Evolutionary conservation across 1,140 invertebrate genomes (phyloP).

Genomic region (Gryon sp.): DNA sequence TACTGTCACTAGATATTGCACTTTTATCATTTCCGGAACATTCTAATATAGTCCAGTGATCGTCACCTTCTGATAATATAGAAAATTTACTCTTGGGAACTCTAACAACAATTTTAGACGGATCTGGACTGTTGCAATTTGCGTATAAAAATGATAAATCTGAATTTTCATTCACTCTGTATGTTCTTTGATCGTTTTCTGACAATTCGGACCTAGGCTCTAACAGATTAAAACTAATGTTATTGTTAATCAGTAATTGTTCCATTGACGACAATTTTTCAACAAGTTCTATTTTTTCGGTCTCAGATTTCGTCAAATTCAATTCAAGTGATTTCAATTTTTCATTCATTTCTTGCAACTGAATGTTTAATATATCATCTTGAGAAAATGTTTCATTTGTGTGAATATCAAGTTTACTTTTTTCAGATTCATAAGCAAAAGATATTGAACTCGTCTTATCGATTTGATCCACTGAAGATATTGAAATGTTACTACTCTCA

Average conservation of each 20-base stretch:
- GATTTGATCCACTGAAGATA: neutral
- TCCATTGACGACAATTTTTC: constrained; percentile 28
- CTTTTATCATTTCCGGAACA: constrained; percentile 12
- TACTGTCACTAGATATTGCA: constrained; percentile 52
- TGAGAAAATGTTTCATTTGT: neutral
- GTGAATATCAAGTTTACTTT: neutral
- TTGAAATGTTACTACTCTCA: neutral
- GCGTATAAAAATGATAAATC: constrained; percentile 38
- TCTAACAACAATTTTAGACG: constrained; percentile 26
- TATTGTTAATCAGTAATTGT: constrained; percentile 21
- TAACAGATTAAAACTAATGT: neutral
- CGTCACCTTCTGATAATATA: constrained; percentile 28
- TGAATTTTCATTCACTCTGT: neutral
- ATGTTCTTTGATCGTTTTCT: neutral
- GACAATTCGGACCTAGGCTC: constrained; percentile 1
- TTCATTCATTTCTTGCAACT: constrained; percentile 21
- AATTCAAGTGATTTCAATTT: constrained; percentile 6
- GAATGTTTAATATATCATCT: constrained; percentile 24
- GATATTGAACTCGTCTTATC: neutral
- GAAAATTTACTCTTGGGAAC: constrained; percentile 33
- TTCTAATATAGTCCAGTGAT: constrained; percentile 19
- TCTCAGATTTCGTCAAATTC: constrained; percentile 20
- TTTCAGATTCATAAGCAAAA: neutral
- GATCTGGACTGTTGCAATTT: constrained; percentile 9
- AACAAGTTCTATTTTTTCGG: constrained; percentile 3